Base-by-base conservation (phyloP, 2,888 invertebrate genomes). In the Himalopsyche tibetana region DNA sequence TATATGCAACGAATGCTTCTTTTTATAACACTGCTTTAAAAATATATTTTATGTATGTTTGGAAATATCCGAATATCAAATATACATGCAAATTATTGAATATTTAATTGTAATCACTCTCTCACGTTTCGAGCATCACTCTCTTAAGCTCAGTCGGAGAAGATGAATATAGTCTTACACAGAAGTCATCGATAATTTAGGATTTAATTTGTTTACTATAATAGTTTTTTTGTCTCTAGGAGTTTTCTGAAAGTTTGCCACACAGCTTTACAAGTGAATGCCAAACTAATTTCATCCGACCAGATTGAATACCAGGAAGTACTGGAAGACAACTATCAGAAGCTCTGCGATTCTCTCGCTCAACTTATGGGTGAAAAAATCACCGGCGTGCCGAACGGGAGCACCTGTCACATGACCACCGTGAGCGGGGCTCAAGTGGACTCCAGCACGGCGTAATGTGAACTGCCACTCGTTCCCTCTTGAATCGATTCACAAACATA, bases 281-380 rank as follows among this genome's bases (percentile, higher is more conserved):
- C 96, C 74, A 96, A 96, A 89, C 94, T 99, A 89, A 97, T 99
- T 90, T 95, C 95, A 88, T 94, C 95, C 4, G 99, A 99, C 91
- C 99, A 99, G 91, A 95, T 96, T 83, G 97, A 98, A 89, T 99
- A 99, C 91, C 99, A 99, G 90, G 97, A 97, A 90, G 97, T 96
- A 8, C 92, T 99, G 55, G 95, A 96, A 89, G 94, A 96, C 79
- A 98, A 98, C 92, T 98, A 97, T 92, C 96, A 96, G 90, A 97
- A 98, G 90, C 93, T 98, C 83, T 97, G 97, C 89, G 94, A 95
- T 85, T 96, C 96, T 15, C 93, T 98, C 55, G 95, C 96, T 80
- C 93, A 94, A 55, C 92, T 97, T 88, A 94, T 97, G 88, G 96
- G 96, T 0, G 97, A 97, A 90, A 94, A 96, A 0, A 92, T 97